Percentiles rank a stretch among this genome's conserved stretches.
These are phyloP conservation scores for Cyprinus carpio DNA, from an alignment of 2,113 vertebrate species.

Conservation along the genomic window DNA sequence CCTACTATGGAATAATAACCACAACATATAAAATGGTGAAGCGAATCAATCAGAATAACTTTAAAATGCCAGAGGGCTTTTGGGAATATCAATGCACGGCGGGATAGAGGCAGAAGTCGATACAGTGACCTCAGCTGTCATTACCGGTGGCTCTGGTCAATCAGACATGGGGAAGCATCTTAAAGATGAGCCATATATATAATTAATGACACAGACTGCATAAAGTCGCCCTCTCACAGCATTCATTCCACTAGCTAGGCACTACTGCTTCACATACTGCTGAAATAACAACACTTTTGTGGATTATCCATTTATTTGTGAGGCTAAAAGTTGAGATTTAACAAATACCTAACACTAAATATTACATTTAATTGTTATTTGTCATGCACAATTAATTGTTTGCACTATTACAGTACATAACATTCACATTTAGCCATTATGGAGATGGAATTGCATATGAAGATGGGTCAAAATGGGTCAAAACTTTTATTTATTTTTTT, in stretches of 20 bases:
- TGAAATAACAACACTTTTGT: neutral
- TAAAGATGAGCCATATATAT: slow-evolving; percentile 56
- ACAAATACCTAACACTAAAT: neutral
- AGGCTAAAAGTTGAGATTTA: neutral
- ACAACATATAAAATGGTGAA: slow-evolving; percentile 49
- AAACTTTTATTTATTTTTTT: too few relatives aligned
- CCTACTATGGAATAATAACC: slow-evolving; percentile 28
- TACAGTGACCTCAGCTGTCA: slow-evolving; percentile 67
- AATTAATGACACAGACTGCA: slow-evolving; percentile 65
- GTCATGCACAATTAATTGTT: neutral
- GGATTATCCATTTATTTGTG: neutral
- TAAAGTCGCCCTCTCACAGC: slow-evolving; percentile 60
- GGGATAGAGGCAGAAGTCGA: slow-evolving; percentile 51
- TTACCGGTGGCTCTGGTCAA: slow-evolving; percentile 59
- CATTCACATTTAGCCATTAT: neutral
- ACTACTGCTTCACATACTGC: neutral
- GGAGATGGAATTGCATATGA: too few relatives aligned
- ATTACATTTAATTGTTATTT: neutral
- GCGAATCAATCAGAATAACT: slow-evolving; percentile 56
- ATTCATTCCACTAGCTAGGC: neutral
- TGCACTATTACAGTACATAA: neutral
- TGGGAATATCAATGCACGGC: slow-evolving; percentile 66
- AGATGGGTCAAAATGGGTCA: too few relatives aligned
- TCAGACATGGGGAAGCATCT: slow-evolving; percentile 52
- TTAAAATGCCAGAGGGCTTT: slow-evolving; percentile 50